phyloP scores from a whole-genome alignment of 2,113 vertebrate species.

The Irena cyanogastra region DNA sequence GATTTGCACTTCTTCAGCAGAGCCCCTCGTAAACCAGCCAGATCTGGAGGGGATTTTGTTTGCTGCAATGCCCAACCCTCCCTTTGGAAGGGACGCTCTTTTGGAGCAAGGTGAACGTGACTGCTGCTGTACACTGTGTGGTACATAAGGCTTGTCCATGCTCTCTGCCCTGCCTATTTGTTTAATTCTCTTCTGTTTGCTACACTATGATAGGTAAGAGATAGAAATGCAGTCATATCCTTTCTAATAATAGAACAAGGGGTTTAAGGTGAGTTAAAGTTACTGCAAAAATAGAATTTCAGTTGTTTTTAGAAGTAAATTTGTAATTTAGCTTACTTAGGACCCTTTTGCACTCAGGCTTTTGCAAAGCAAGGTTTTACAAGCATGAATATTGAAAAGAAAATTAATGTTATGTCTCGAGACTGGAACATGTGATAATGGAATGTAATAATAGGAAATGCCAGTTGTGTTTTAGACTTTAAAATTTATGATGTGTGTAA shows the following conservation, averaged over 20 bases:
- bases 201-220: not conserved
- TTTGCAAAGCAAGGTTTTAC: not conserved
- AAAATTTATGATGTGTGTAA: not conserved
- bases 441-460: not conserved
- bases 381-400: not conserved
- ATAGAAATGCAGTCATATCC: not conserved
- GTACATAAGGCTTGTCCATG: rapidly evolving
- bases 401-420: not conserved
- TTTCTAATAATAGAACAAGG: not conserved
- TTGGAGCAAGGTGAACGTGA: too few species aligned
- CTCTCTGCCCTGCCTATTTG: not conserved
- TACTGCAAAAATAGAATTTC: not conserved
- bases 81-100: not conserved
- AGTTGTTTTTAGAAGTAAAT: not conserved
- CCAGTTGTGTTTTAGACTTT: not conserved
- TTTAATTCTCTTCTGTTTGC: not conserved
- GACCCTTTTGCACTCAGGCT: not conserved
- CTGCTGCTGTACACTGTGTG: rapidly evolving
- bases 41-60: not conserved
- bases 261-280: not conserved
- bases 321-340: not conserved
- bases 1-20: not conserved
- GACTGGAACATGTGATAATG: not conserved
- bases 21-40: not conserved
- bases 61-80: not conserved